A percentile compares a stretch with the other conserved stretches of the same genome.
Evolutionary conservation across 2,888 invertebrate species (phyloP).

Genomic region (Cheiracanthium punctorium): DNA sequence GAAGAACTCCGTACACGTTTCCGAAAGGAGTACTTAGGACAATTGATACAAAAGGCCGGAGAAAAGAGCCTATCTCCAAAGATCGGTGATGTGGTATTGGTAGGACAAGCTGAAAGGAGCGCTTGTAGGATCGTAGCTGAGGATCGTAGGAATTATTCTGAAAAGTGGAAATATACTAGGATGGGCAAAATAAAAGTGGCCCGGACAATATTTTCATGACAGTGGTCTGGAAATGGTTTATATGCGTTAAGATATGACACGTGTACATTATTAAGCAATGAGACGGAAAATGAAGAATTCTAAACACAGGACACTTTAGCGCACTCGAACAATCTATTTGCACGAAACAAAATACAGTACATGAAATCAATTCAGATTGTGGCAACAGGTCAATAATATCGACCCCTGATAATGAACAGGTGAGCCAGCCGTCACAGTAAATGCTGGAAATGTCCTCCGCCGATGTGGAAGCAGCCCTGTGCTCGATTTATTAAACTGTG

Average conservation of each 20-base stretch:
- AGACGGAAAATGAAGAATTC: not conserved
- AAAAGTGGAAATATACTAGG: no score
- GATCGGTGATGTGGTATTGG: no score
- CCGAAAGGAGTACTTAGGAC: no score
- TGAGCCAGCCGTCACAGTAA: not conserved
- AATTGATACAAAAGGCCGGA: no score
- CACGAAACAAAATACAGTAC: slow-evolving; percentile 1
- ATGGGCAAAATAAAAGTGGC: slow-evolving; percentile 9
- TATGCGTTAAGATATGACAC: not conserved
- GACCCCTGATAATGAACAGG: not conserved
- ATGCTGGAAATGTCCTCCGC: slow-evolving; percentile 20
- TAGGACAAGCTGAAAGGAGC: no score
- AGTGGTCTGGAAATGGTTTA: not conserved
- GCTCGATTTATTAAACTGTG: slow-evolving; percentile 18
- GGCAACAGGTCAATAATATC: slow-evolving; percentile 1
- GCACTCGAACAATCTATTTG: not conserved
- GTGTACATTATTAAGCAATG: slow-evolving; percentile 10
- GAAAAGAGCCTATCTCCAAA: no score
- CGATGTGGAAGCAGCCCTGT: not conserved
- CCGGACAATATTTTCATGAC: not conserved
- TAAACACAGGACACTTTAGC: slow-evolving; percentile 10
- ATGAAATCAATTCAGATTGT: slow-evolving; percentile 8
- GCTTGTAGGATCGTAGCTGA: no score
- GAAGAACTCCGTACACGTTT: no score
- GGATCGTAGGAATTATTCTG: no score